These are phyloP conservation scores for Macquaria ambigua DNA, from an alignment of 2,113 vertebrate genomes.

Conservation along the genomic window DNA sequence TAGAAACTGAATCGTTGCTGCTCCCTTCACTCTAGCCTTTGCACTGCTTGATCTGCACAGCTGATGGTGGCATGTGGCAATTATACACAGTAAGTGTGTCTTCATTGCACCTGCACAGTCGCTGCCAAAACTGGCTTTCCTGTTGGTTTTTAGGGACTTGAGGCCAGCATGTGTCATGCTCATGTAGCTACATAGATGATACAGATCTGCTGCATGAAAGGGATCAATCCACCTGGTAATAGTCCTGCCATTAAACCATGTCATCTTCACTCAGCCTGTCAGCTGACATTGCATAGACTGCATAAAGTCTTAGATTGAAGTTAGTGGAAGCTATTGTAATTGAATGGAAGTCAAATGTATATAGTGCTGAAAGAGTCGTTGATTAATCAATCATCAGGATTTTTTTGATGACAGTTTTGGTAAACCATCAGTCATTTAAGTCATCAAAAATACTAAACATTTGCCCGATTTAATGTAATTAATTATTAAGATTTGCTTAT, in stretches of 20 bases:
- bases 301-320: neutral
- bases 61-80: conserved; percentile 62
- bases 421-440: neutral
- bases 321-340: neutral
- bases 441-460: neutral
- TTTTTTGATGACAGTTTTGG: neutral
- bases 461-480: neutral
- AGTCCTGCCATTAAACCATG: conserved; percentile 1
- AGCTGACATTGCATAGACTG: neutral
- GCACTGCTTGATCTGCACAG: conserved; percentile 38
- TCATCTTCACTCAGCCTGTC: conserved; percentile 1
- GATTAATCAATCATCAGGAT: neutral
- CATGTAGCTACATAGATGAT: neutral
- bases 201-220: neutral
- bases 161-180: conserved; percentile 33
- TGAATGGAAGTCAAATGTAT: neutral
- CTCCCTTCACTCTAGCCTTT: conserved; percentile 3
- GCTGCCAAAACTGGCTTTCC: conserved; percentile 6
- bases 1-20: conserved; percentile 7
- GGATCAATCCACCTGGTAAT: neutral
- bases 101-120: conserved; percentile 41
- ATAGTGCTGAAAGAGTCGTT: neutral
- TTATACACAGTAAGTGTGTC: conserved; percentile 24
- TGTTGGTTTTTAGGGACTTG: neutral
- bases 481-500: neutral